Base-by-base conservation (phyloP, 2,888 invertebrate species). In the Adelognathus sp. region DNA sequence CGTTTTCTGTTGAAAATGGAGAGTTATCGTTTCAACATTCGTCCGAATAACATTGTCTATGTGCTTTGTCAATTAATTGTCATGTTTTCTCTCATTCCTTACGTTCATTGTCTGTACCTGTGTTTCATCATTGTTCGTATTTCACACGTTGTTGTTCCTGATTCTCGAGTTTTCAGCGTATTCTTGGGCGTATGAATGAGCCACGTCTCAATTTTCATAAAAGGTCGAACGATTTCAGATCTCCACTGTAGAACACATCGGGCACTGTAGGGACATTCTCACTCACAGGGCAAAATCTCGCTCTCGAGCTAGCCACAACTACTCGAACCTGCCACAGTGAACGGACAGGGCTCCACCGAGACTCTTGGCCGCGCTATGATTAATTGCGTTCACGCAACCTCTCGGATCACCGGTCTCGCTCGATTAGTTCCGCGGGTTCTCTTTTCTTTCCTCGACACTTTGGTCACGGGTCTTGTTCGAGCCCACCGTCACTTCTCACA, bases 391-490 rank as follows among this genome's bases (percentile, higher is more conserved):
- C 27, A n/a, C 39, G 14, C 24, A 41, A 33, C 56, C 2, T 27
- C 27, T 61, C 39, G 60, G 41, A 61, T 61, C 60, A 24, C 41
- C n/a, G 14, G 29, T 16, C 61, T 61, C 16, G 3, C 41, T 60
- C 41, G 61, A 61, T 61, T 61, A 29, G 61, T 61, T 61, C 29
- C 61, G 41, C 61, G 27, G 27, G 41, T 61, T 41, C 27, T 41
- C 44, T 27, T 41, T 60, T 44, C 41, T 44, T 29, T 14, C 41
- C 61, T 33, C 58, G 39, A 58, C 58, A 21, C 24, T 58, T 33
- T 6, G 5, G 36, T 11, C 36, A 5, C 21, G 21, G n/a, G 11
- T n/a, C 39, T 9, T 1, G 2, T n/a, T 7, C 6, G 24, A 6
- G 14, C n/a, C 7, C 4, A n/a, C 5, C 41, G 60, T 41, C 41